phyloP scores from a whole-genome alignment of 2,113 vertebrate genomes.

The Muntiacus muntjak region DNA sequence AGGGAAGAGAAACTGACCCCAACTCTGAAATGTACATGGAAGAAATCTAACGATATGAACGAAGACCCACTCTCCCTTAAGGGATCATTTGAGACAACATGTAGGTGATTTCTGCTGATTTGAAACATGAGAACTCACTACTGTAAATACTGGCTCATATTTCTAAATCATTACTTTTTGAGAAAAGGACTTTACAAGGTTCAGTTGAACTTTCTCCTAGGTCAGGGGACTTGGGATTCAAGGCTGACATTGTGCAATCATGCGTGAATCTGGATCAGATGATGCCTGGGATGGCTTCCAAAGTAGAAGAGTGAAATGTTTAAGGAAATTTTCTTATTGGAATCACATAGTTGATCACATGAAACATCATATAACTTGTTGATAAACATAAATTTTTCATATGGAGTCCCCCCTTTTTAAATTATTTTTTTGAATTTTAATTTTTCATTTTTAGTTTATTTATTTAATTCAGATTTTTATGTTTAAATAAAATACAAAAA shows the following conservation, averaged over 20 bases:
- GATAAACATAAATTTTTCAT: not conserved
- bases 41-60: not conserved
- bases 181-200: not conserved
- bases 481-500: not conserved
- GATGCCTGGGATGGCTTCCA: not conserved
- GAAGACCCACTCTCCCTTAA: not conserved
- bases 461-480: conserved; percentile 15
- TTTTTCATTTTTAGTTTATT: not conserved
- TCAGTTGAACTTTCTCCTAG: not conserved
- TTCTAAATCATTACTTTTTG: not conserved
- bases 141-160: not conserved
- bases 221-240: not conserved
- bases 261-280: not conserved
- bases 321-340: not conserved
- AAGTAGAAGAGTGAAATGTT: not conserved
- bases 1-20: not conserved
- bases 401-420: no score
- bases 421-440: not conserved
- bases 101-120: not conserved
- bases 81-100: not conserved
- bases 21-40: not conserved
- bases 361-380: not conserved
- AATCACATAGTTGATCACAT: not conserved
- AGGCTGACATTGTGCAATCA: not conserved
- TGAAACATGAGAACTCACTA: not conserved